Base-by-base conservation (phyloP, 2,113 vertebrate genomes). In the Chauna torquata region DNA sequence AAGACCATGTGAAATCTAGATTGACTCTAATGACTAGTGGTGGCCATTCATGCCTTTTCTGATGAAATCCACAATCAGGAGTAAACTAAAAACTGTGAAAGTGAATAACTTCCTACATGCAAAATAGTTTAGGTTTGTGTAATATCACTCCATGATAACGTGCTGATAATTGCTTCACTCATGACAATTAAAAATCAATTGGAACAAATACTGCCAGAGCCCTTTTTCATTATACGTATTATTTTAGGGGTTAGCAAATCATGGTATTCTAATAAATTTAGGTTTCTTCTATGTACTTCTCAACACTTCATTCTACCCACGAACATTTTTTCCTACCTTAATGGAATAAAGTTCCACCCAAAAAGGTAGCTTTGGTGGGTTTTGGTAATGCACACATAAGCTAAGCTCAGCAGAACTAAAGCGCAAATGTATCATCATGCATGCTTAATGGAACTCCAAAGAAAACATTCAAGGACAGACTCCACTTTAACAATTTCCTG, bases 401-500 rank as follows among this genome's bases (percentile, higher is more conserved):
- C 88, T 45, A 24, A 75, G 79, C 92, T 82, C 84, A 44, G 88
- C 92, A 84, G 58, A 86, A 65, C 77, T 12, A 1, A 78, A 64
- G 24, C 40, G 62, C 34, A 1, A 30, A 52, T 76, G 38, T 13
- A 14, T n/a, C 61, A 45, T 36, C 82, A 7, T 24, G 8, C 25
- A 19, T 22, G 40, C 58, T 88, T 88, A 80, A 76, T 32, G 74
- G 70, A 65, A 88, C 82, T 94, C 92, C 93, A 74, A 68, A 88
- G 88, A 79, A 94, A 95, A 92, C 54, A 32, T 45, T 71, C 95
- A 94, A 97, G 95, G 94, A 96, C 96, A 89, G 57, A 28, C 72
- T 92, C 77, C 65, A 6, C 88, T 88, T 70, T 12, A 81, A 45
- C 78, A 82, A 65, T 17, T 49, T 52, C 58, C 95, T 30, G 55